A percentile compares a stretch with the other conserved stretches of the same genome.
phyloP scores from a whole-genome alignment of 2,797 vertebrate species.

The Xenops minutus region DNA sequence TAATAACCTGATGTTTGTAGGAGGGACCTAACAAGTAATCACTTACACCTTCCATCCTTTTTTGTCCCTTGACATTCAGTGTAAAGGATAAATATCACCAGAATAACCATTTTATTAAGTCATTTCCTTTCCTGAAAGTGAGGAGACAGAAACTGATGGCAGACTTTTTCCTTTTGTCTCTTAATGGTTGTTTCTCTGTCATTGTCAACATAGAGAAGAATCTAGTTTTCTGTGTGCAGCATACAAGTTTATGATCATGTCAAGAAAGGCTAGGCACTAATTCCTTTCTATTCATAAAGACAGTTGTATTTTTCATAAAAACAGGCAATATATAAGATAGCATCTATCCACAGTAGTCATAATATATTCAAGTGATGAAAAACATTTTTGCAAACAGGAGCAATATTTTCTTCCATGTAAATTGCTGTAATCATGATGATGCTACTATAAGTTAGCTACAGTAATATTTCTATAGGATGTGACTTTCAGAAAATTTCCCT shows the following conservation, averaged over 20 bases:
- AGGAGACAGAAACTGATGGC: background rate
- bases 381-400: background rate
- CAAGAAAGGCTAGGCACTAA: background rate
- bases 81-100: background rate
- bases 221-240: background rate
- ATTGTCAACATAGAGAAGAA: background rate
- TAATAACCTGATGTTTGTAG: background rate
- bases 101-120: background rate
- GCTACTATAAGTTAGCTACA: background rate
- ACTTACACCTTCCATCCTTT: background rate
- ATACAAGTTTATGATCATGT: background rate
- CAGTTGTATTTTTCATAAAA: background rate
- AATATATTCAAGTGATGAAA: background rate
- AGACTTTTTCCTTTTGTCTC: background rate
- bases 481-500: background rate
- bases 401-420: background rate
- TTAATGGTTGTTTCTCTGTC: background rate
- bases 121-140: background rate
- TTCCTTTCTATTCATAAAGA: background rate
- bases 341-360: background rate
- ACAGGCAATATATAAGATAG: background rate
- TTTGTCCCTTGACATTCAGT: background rate
- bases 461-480: background rate
- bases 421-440: background rate
- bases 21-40: accelerated